Conservation (phyloP, 2,113 vertebrate genomes). For the Stegastes partitus region DNA sequence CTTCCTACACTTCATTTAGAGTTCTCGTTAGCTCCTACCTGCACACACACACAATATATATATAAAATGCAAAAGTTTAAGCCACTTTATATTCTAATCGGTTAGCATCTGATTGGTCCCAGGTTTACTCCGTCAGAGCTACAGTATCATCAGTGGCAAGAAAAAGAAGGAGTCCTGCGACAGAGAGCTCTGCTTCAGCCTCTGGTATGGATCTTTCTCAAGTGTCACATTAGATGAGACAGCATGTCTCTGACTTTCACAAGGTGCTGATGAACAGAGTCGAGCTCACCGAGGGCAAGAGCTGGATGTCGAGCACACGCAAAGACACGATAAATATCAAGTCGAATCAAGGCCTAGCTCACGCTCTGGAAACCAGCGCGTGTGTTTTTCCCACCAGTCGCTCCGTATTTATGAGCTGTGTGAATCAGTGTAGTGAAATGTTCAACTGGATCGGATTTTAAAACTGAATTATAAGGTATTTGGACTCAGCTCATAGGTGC, state of each 20-base stretch:
- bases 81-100: neutral
- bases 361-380: no score
- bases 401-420: neutral
- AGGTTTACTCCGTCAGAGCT: no score
- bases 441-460: no score
- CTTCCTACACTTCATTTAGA: neutral
- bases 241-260: slow-evolving; percentile 16
- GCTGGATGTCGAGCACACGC: slow-evolving; percentile 1
- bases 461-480: no score
- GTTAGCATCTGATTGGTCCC: no score
- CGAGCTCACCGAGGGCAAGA: slow-evolving; percentile 6
- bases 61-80: no score
- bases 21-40: neutral
- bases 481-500: no score
- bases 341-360: no score
- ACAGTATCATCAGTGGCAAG: no score
- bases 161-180: no score
- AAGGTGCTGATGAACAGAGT: slow-evolving; percentile 29
- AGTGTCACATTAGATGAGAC: slow-evolving; percentile 54
- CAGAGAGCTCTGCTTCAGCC: neutral
- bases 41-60: neutral
- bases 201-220: slow-evolving; percentile 23
- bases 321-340: neutral
- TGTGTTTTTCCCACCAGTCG: neutral
- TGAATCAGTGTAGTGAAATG: no score